phyloP scores from a whole-genome alignment of 1,140 invertebrate genomes.

The Solenopsis invicta region DNA sequence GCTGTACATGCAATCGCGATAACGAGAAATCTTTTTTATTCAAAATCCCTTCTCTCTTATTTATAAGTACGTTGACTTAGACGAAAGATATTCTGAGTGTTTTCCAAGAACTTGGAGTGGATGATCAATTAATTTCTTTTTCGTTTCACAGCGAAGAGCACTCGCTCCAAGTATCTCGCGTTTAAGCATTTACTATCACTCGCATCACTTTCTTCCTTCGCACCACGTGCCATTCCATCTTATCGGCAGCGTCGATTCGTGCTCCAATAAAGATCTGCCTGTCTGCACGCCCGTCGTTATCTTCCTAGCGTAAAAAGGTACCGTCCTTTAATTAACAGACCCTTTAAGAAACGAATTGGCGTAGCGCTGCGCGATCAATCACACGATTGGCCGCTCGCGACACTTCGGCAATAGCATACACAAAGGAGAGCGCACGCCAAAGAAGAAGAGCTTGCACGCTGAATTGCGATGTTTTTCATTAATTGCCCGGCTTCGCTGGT shows the following conservation, averaged over 20 bases:
- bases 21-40: background rate
- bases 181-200: conserved; percentile 7
- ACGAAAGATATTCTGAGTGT: background rate
- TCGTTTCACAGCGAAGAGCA: background rate
- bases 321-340: conserved; percentile 66
- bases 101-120: background rate
- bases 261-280: conserved; percentile 41
- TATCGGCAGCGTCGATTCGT: conserved; percentile 38
- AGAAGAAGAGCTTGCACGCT: conserved; percentile 23
- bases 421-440: background rate
- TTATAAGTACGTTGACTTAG: background rate
- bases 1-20: background rate
- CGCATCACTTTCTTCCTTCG: background rate
- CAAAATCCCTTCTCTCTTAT: background rate
- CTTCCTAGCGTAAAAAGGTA: conserved; percentile 33
- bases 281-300: conserved; percentile 43
- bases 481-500: conserved; percentile 65
- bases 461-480: conserved; percentile 74
- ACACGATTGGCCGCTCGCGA: conserved; percentile 55
- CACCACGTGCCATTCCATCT: conserved; percentile 21
- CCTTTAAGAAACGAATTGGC: conserved; percentile 57
- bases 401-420: background rate
- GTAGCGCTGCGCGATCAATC: conserved; percentile 60
- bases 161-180: background rate
- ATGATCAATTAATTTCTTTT: background rate